Evolutionary conservation across 92 coral and sea anemone species (phyloP), one percentile per base, ranked within the genome.

Genomic region (Epizoanthus illoricatus): DNA sequence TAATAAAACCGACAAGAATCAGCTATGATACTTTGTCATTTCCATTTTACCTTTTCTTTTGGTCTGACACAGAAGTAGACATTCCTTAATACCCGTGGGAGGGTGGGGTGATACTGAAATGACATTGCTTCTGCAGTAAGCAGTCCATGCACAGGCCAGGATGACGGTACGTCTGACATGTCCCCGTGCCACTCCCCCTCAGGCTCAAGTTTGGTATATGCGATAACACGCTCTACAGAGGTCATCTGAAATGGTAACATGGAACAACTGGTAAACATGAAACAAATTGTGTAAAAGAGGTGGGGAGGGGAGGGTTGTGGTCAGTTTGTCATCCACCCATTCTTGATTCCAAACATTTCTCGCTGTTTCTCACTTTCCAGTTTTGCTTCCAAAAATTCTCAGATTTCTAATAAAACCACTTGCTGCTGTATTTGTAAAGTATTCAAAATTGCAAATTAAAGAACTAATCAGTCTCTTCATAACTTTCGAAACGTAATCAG

Each of bases 71-170:
- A 89, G 67, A 95, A 95, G 85, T 85, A 85, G 43, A 95, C 62
- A 85, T 93, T 89, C 80, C 84, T 89, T 39, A 95, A 86, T 20
- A 93, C 98, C 82, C 90, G 92, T 84, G 97, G 98, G 87, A 95
- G 98, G 86, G 97, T 74, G 52, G 91, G 73, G 67, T 95, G 97
- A 78, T 95, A 93, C 79, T 90, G 90, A n/a, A 93, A 91, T 8
- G 89, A 87, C 86, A 95, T 60, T 20, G 82, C 88, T 55, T 93
- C 93, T 1, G 91, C 98, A 28, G 92, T 89, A 43, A 95, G 88
- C 36, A 90, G 87, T 41, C 98, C 98, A 69, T 90, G 91, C 20
- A 87, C 87, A n/a, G 98, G 98, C 98, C 97, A 95, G 18, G 74
- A 76, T 8, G 95, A 78, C 13, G 93, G 89, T 17, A 81, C 45